Evolutionary conservation across 2,113 vertebrate genomes (phyloP).

Genomic region (Saccopteryx leptura): DNA sequence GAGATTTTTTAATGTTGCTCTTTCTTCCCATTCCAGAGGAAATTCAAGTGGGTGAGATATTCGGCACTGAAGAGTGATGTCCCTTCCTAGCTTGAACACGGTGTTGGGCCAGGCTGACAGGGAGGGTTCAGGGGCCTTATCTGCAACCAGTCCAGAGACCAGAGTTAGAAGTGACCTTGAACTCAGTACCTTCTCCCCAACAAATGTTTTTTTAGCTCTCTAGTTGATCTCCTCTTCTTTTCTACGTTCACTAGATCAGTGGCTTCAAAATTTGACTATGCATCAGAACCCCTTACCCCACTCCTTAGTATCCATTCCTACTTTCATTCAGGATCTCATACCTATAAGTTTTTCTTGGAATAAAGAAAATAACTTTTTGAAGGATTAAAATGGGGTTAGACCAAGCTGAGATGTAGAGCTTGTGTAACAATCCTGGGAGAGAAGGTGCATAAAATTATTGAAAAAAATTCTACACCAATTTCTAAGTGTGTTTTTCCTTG

Average conservation of each 20-base stretch:
- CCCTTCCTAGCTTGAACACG: constrained; percentile 58
- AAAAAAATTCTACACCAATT: not conserved
- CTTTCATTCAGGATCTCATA: not conserved
- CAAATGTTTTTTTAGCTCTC: constrained; percentile 51
- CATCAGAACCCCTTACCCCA: not conserved
- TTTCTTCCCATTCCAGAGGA: constrained; percentile 75
- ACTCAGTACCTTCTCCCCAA: not conserved
- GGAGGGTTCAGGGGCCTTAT: constrained; percentile 63
- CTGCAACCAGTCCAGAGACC: constrained; percentile 75
- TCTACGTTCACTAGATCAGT: not conserved
- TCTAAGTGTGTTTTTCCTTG: constrained; percentile 2
- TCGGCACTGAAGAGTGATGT: constrained; percentile 58
- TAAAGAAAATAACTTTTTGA: constrained; percentile 56
- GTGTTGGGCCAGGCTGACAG: constrained; percentile 71
- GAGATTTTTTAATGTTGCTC: constrained; percentile 55
- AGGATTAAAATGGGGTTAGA: not conserved
- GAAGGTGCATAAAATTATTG: constrained; percentile 18
- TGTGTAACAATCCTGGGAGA: constrained; percentile 41
- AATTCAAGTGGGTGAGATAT: constrained; percentile 69
- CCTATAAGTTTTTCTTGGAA: not conserved
- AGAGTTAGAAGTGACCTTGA: constrained; percentile 60
- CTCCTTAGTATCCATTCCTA: not conserved
- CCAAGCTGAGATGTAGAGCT: not conserved
- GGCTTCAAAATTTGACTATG: constrained; percentile 34
- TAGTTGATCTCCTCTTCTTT: constrained; percentile 33